Conservation (phyloP, 2,797 vertebrate species). For the Syngnathus acus region DNA sequence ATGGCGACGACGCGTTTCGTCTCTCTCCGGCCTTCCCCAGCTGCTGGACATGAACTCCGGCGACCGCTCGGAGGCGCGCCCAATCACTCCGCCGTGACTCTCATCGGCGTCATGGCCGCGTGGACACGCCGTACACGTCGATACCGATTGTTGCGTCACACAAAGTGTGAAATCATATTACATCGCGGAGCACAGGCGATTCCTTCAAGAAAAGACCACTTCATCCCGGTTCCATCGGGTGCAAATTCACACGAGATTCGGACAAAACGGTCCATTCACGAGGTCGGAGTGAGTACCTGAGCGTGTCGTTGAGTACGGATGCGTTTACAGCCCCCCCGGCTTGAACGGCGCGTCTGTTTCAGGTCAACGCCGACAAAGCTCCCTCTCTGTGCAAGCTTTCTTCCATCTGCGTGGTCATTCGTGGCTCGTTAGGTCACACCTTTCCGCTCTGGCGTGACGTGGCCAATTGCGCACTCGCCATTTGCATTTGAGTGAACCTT, state of each 20-base stretch:
- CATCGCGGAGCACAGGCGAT: slow-evolving; percentile 7
- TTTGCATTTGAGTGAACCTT: neutral
- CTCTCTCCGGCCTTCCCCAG: neutral
- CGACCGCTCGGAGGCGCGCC: neutral
- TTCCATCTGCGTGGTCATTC: neutral
- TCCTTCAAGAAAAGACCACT: neutral
- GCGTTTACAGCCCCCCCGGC: slow-evolving; percentile 23
- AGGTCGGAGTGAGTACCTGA: slow-evolving; percentile 15
- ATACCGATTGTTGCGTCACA: neutral
- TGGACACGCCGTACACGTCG: too few species aligned
- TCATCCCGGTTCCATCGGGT: neutral
- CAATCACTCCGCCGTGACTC: neutral
- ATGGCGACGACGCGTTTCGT: neutral
- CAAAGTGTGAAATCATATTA: neutral
- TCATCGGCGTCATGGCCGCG: neutral
- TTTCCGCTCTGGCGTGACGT: neutral
- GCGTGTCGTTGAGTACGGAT: slow-evolving; percentile 14
- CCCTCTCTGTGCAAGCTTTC: neutral
- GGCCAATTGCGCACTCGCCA: too few species aligned
- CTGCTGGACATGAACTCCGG: neutral
- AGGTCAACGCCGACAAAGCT: neutral
- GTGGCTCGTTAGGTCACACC: neutral
- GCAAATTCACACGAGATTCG: neutral
- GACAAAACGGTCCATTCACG: slow-evolving; percentile 2
- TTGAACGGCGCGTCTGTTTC: slow-evolving; percentile 37